phyloP scores from a whole-genome alignment of 2,113 vertebrate species.

The Cyphomyrus discorhynchus region DNA sequence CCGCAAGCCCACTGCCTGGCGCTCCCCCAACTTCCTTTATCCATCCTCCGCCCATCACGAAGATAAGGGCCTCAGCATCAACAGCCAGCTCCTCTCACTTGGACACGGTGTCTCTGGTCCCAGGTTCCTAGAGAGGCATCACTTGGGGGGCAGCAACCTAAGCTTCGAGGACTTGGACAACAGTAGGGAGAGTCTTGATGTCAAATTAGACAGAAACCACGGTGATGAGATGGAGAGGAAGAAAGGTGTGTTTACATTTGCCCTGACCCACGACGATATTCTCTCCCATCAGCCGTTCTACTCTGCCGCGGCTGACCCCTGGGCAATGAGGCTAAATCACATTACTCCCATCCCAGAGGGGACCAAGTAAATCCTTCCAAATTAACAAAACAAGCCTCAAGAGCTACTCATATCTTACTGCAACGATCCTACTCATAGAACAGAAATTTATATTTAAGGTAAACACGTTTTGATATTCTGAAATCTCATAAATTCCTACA shows the following conservation, averaged over 20 bases:
- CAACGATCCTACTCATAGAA: background rate
- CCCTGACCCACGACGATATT: constrained; percentile 76
- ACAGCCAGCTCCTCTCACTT: constrained; percentile 52
- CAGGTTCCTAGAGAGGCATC: constrained; percentile 64
- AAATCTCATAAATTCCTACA: constrained; percentile 2
- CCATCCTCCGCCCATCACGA: constrained; percentile 49
- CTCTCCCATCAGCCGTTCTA: constrained; percentile 78
- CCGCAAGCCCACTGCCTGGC: constrained; percentile 78
- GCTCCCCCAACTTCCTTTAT: constrained; percentile 74
- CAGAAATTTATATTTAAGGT: background rate
- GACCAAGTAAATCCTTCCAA: constrained; percentile 62
- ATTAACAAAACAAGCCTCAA: background rate
- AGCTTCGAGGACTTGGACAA: constrained; percentile 72
- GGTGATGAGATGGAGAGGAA: constrained; percentile 72
- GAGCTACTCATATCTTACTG: background rate
- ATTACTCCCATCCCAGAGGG: constrained; percentile 75
- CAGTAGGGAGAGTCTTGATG: constrained; percentile 67
- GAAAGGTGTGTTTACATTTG: constrained; percentile 78
- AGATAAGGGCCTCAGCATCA: constrained; percentile 64
- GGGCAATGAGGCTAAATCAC: constrained; percentile 76
- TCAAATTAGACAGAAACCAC: constrained; percentile 69
- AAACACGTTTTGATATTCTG: constrained; percentile 9
- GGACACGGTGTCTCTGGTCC: constrained; percentile 64
- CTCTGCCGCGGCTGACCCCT: constrained; percentile 71
- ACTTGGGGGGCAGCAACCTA: constrained; percentile 47